phyloP scores from a whole-genome alignment of 2,888 invertebrate species.

The Perizoma affinitatum region DNA sequence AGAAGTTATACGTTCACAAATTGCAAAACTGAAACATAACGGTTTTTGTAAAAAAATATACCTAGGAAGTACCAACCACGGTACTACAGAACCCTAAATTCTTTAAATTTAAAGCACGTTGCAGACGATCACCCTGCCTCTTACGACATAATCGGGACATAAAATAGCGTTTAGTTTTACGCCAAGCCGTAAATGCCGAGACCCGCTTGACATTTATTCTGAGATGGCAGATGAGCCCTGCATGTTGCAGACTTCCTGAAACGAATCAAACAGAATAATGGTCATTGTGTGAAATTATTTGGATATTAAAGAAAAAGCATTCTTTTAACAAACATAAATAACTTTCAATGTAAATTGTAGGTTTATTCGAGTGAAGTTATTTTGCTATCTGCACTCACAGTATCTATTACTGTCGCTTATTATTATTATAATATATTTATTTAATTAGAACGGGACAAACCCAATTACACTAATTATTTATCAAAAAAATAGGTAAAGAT shows the following conservation, averaged over 20 bases:
- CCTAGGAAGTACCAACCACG: neutral
- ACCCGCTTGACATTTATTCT: slow-evolving; percentile 60
- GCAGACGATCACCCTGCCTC: slow-evolving; percentile 45
- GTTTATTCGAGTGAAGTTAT: too few species aligned
- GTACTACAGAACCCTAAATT: slow-evolving; percentile 23
- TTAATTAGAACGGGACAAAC: too few species aligned
- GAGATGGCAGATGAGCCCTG: slow-evolving; percentile 34
- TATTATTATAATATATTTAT: too few species aligned
- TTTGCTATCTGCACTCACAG: too few species aligned
- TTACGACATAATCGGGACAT: slow-evolving; percentile 56
- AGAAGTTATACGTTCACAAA: too few species aligned
- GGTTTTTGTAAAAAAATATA: neutral
- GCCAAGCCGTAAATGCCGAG: slow-evolving; percentile 52
- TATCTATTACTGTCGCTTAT: too few species aligned
- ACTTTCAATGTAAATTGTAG: too few species aligned
- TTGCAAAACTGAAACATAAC: too few species aligned
- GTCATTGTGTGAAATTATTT: neutral
- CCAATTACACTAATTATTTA: too few species aligned
- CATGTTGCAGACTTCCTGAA: slow-evolving; percentile 21
- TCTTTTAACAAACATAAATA: too few species aligned
- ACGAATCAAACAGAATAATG: neutral
- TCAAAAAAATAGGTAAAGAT: too few species aligned
- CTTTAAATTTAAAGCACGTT: slow-evolving; percentile 50
- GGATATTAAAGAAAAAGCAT: too few species aligned
- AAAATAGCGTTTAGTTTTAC: slow-evolving; percentile 61